Evolutionary conservation across 2,113 vertebrate species (phyloP), one percentile per base, ranked within the genome.

Genomic region (Panthera uncia): DNA sequence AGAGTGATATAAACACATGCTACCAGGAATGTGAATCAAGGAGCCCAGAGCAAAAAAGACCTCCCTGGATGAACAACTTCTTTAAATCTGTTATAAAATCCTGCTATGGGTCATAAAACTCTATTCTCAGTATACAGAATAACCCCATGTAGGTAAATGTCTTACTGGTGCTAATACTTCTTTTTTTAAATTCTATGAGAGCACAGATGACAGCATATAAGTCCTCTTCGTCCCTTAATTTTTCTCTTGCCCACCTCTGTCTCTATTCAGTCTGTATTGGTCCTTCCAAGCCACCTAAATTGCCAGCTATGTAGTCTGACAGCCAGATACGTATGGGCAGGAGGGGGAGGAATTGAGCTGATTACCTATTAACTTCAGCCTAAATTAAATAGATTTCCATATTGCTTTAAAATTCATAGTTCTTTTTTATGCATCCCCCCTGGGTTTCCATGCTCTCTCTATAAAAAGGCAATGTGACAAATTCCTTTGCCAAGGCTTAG

Each of bases 1-100:
- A 93, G 74, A 85, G 86, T 91, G 95, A 98, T 98, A 98, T 95
- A 98, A 98, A 81, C 85, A 89, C 92, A 71, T 91, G 89, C 68
- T 8, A 0, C 66, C 66, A 92, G 95, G 89, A 96, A 89, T 93
- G 80, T 98, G 98, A 98, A 98, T 98, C 97, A 98, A 97, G 93
- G 82, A 87, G 61, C n/a, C 82, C 76, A 1, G 0, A 94, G 95
- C 97, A 97, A 98, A 93, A 97, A 98, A 98, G 96, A 74, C 84
- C 65, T 98, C 96, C 5, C 65, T 66, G 57, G 88, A 88, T 95
- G 89, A 94, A 94, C 93, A 93, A 76, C 79, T 91, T 98, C 82
- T 80, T 94, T 96, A 89, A 96, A 74, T 97, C 15, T 4, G 69
- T 97, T 97, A 84, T 91, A 95, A 38, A 96, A 97, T 52, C 79